Percentiles rank a stretch among this genome's conserved stretches.
Conservation (phyloP, 1,140 invertebrate species). For the Chironomus striatipennis region DNA sequence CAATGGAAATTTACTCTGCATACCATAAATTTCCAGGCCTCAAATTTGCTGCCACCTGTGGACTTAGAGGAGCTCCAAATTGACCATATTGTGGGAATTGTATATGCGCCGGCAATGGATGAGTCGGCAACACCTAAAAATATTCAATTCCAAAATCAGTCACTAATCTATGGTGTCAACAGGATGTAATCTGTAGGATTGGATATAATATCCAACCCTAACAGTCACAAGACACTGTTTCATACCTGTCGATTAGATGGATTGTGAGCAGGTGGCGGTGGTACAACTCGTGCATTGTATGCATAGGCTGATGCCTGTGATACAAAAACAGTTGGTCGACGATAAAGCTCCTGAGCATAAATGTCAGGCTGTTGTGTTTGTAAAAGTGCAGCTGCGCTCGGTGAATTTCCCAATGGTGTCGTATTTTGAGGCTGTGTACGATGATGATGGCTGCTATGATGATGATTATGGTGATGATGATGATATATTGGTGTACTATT, state of each 20-base stretch:
- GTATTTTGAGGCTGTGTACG: background rate
- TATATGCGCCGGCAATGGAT: conserved; percentile 77
- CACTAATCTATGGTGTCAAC: too few relatives aligned
- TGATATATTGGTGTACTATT: conserved; percentile 25
- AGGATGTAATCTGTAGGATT: background rate
- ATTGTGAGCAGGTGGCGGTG: conserved; percentile 78
- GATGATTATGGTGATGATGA: conserved; percentile 32
- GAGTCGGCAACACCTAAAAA: conserved; percentile 45
- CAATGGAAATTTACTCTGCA: conserved; percentile 47
- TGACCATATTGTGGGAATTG: conserved; percentile 60
- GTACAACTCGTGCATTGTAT: conserved; percentile 50
- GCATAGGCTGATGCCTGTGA: conserved; percentile 37
- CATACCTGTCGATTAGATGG: conserved; percentile 65
- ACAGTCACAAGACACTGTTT: background rate
- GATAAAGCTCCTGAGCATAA: conserved; percentile 49
- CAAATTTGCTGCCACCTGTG: conserved; percentile 50
- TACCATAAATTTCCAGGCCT: conserved; percentile 63
- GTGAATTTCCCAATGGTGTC: conserved; percentile 32
- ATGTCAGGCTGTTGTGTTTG: conserved; percentile 44
- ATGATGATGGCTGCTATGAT: conserved; percentile 29
- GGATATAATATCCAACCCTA: too few relatives aligned
- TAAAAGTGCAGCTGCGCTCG: conserved; percentile 38
- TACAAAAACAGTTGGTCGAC: conserved; percentile 52
- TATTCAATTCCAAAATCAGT: background rate
- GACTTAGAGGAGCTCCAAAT: conserved; percentile 54